These are phyloP conservation scores for Falco naumanni DNA, from an alignment of 2,797 vertebrate genomes.

Conservation along the genomic window DNA sequence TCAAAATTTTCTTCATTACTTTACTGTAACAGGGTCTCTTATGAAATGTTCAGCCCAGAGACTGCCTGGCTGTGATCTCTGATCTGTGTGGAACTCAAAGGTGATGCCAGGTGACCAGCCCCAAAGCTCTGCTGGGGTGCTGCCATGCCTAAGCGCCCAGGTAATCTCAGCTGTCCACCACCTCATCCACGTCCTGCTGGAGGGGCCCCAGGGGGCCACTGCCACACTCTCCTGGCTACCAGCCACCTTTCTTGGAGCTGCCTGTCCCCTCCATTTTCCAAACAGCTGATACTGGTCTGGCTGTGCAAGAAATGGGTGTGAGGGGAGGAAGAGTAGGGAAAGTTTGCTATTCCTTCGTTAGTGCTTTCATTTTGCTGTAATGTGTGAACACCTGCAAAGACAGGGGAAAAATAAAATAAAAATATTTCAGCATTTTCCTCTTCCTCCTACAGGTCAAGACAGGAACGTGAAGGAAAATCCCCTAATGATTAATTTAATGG, in stretches of 20 bases:
- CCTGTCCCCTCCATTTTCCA: neutral
- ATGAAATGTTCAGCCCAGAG: neutral
- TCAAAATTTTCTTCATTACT: neutral
- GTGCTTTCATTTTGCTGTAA: neutral
- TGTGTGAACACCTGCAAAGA: neutral
- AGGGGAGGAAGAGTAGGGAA: neutral
- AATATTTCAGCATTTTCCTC: neutral
- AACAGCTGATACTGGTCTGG: neutral
- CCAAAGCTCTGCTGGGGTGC: neutral
- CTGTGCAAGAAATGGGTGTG: neutral
- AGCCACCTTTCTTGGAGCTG: neutral
- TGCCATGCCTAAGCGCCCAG: accelerated
- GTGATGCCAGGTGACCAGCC: neutral
- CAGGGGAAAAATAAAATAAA: neutral
- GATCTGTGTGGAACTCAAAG: neutral
- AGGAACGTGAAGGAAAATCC: neutral
- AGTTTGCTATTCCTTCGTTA: neutral
- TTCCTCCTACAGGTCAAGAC: neutral
- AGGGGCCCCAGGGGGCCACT: neutral
- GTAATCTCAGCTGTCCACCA: neutral
- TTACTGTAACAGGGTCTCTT: neutral
- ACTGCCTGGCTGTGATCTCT: neutral
- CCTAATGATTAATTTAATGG: neutral
- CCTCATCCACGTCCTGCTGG: accelerated
- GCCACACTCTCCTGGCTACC: neutral